These are phyloP conservation scores for Nothocercus nigrocapillus DNA, from an alignment of 2,113 vertebrate genomes.

Conservation along the genomic window DNA sequence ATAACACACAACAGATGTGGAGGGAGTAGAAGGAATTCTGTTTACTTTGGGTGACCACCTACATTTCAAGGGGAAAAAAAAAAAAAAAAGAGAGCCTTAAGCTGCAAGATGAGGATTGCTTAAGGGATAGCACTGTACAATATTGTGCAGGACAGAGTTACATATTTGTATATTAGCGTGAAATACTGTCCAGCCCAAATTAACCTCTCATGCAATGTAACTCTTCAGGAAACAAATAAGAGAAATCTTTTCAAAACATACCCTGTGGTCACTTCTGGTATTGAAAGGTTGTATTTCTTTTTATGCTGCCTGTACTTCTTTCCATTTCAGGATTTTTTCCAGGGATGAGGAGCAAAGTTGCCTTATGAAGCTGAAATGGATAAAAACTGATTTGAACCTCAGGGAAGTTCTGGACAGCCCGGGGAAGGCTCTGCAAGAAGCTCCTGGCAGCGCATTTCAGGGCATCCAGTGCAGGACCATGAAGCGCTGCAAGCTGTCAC, in stretches of 20 bases:
- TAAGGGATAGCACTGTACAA: background rate
- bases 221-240: background rate
- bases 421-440: background rate
- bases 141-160: background rate
- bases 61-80: background rate
- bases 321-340: background rate
- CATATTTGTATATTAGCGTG: background rate
- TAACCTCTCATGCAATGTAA: background rate
- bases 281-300: background rate
- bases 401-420: background rate
- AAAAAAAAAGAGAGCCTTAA: background rate
- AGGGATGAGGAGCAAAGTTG: background rate
- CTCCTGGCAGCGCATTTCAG: background rate
- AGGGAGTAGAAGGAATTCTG: slow-evolving; percentile 60
- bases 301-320: background rate
- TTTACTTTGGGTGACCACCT: slow-evolving; percentile 65
- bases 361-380: background rate
- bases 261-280: background rate
- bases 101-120: slow-evolving; percentile 13
- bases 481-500: background rate
- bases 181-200: background rate
- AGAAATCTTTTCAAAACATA: background rate
- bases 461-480: background rate
- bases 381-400: background rate
- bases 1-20: slow-evolving; percentile 62